Evolutionary conservation across 1,140 invertebrate genomes (phyloP).

Genomic region (Cheumatopsyche charites): DNA sequence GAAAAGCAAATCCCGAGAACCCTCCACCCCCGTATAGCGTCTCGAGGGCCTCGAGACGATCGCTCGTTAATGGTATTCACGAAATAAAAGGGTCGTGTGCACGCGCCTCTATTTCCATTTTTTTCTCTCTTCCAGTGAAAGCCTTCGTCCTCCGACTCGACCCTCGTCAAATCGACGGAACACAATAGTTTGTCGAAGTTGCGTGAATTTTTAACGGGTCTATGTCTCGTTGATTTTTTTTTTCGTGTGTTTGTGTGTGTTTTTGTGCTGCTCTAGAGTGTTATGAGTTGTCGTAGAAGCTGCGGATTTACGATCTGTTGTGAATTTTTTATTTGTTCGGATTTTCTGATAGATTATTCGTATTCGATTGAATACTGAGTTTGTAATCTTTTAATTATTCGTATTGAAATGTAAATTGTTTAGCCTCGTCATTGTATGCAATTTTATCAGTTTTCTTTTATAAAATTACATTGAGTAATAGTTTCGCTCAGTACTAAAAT

Average conservation of each 20-base stretch:
- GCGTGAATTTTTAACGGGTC: conserved; percentile 28
- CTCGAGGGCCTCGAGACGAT: no score
- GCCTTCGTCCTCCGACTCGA: neutral
- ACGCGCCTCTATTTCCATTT: neutral
- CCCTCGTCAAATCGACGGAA: conserved; percentile 33
- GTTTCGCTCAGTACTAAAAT: no score
- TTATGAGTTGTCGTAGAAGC: neutral
- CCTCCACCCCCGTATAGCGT: no score
- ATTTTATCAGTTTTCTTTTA: no score
- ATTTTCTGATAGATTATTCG: neutral
- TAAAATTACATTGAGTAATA: no score
- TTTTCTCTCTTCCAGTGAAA: neutral
- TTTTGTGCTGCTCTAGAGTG: no score
- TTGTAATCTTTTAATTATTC: neutral
- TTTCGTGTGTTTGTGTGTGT: neutral
- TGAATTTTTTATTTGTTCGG: neutral
- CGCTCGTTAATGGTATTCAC: neutral
- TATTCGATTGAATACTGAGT: neutral
- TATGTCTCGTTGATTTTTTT: neutral
- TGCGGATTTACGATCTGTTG: neutral
- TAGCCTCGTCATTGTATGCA: no score
- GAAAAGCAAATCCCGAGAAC: no score
- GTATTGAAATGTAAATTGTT: no score
- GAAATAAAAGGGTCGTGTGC: neutral
- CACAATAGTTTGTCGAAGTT: conserved; percentile 31